Conservation (phyloP, 2,888 invertebrate genomes). For the Eustalomyia histrio region DNA sequence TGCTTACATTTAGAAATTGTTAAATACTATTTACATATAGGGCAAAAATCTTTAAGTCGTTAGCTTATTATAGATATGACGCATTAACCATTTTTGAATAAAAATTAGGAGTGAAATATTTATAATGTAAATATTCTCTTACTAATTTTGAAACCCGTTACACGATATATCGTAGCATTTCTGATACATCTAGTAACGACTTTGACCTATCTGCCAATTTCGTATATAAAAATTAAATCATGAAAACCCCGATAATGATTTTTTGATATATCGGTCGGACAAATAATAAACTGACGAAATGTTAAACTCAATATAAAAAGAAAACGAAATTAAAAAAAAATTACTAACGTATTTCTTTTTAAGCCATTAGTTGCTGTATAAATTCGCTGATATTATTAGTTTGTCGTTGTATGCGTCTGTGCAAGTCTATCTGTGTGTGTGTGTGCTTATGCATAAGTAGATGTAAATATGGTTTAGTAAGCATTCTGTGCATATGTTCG, state of each 20-base stretch:
- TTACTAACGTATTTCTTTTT: neutral
- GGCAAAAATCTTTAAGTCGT: constrained; percentile 28
- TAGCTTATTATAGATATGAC: too few species aligned
- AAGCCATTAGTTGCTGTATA: constrained; percentile 13
- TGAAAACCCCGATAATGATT: too few species aligned
- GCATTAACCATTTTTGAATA: too few species aligned
- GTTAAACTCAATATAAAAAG: constrained; percentile 26
- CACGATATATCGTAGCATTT: too few species aligned
- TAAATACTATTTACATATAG: constrained; percentile 17
- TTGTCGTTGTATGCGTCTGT: neutral
- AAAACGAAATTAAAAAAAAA: neutral
- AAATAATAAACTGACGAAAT: too few species aligned
- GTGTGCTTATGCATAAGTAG: neutral
- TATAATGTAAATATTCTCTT: too few species aligned
- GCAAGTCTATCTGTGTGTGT: neutral
- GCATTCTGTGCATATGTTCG: constrained; percentile 13
- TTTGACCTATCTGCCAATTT: too few species aligned
- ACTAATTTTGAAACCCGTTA: too few species aligned
- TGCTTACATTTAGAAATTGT: constrained; percentile 14
- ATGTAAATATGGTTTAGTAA: neutral
- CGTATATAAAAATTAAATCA: too few species aligned
- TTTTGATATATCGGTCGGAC: too few species aligned
- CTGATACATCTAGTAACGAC: too few species aligned
- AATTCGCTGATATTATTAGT: constrained; percentile 21
- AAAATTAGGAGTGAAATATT: too few species aligned